Conservation (phyloP, 1,140 invertebrate species). For the Heliconius eleuchia region DNA sequence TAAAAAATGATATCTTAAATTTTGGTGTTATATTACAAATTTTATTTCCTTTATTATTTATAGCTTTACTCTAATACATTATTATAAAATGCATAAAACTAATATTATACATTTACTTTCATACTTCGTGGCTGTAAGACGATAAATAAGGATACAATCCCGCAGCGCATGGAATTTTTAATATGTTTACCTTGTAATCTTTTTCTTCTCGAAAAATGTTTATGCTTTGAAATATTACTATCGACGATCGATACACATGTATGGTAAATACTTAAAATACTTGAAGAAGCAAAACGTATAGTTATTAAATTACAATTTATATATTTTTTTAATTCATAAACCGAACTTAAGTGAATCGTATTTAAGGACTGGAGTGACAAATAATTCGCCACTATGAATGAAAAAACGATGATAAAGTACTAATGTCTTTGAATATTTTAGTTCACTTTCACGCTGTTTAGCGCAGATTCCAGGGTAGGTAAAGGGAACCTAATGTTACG, state of each 20-base stretch:
- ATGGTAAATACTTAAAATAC: not conserved
- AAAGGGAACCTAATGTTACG: too few species aligned
- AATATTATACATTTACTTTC: not conserved
- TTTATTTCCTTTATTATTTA: not conserved
- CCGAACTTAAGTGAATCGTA: too few species aligned
- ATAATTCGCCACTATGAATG: too few species aligned
- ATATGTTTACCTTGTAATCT: conserved; percentile 13
- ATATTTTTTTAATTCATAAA: not conserved
- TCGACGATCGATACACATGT: not conserved
- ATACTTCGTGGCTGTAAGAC: conserved; percentile 2
- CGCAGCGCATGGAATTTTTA: conserved; percentile 7
- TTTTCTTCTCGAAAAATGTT: not conserved
- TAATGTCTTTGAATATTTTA: too few species aligned
- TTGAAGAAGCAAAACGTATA: not conserved
- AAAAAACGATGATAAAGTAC: too few species aligned
- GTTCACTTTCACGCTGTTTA: too few species aligned
- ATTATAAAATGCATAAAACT: not conserved
- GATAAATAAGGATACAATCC: not conserved
- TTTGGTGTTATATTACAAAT: not conserved
- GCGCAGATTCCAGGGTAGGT: too few species aligned
- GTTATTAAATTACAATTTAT: not conserved
- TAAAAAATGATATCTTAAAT: not conserved
- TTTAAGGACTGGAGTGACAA: too few species aligned
- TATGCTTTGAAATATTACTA: conserved; percentile 4
- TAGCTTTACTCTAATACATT: not conserved